phyloP scores from a whole-genome alignment of 2,113 vertebrate genomes.

The Chamaetylas fuelleborni region DNA sequence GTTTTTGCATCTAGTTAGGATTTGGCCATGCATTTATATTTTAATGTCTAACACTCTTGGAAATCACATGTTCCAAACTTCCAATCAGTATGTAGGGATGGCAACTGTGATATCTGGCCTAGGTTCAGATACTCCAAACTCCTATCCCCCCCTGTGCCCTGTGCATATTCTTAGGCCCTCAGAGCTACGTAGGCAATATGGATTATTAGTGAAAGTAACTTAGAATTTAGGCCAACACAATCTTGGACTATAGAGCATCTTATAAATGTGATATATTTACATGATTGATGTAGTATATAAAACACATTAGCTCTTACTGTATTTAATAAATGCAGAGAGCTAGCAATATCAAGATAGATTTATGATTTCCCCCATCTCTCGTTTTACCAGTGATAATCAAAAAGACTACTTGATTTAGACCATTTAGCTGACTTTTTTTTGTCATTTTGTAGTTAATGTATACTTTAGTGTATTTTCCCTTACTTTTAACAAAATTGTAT shows the following conservation, averaged over 20 bases:
- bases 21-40: not conserved
- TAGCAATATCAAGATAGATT: slow-evolving; percentile 22
- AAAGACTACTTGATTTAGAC: not conserved
- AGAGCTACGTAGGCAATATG: not conserved
- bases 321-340: slow-evolving; percentile 30
- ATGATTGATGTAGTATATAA: slow-evolving; percentile 13
- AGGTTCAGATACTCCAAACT: not conserved
- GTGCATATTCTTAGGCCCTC: not conserved
- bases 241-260: not conserved
- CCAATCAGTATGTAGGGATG: not conserved
- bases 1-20: not conserved
- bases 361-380: not conserved
- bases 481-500: not conserved
- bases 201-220: not conserved
- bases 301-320: not conserved
- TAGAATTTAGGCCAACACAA: not conserved
- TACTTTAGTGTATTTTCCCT: not conserved
- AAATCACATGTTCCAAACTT: not conserved
- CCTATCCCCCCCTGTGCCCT: not conserved
- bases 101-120: not conserved
- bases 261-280: slow-evolving; percentile 28
- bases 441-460: not conserved
- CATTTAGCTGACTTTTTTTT: not conserved
- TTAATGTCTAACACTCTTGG: not conserved
- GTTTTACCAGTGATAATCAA: slow-evolving; percentile 11